Conservation (phyloP, 2,797 vertebrate genomes). For the Gouania willdenowi region DNA sequence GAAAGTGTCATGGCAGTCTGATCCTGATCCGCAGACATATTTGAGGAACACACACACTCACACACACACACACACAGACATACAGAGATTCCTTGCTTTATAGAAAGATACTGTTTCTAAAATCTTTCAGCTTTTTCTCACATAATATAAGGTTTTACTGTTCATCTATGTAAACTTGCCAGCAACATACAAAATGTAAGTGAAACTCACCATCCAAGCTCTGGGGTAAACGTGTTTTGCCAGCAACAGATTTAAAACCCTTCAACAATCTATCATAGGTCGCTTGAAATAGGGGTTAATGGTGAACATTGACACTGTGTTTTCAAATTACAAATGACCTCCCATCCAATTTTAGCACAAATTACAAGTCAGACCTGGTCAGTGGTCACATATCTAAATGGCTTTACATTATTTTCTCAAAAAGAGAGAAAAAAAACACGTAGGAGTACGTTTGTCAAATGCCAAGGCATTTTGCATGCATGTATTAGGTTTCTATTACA, state of each 20-base stretch:
- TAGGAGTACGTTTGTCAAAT: slow-evolving; percentile 29
- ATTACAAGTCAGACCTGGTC: slow-evolving; percentile 27
- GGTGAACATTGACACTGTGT: slow-evolving; percentile 36
- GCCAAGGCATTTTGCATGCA: slow-evolving; percentile 5
- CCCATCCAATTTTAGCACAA: slow-evolving; percentile 12
- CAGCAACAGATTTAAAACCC: slow-evolving; percentile 21
- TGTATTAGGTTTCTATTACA: not conserved
- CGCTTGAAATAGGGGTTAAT: slow-evolving; percentile 41
- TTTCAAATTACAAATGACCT: slow-evolving; percentile 26
- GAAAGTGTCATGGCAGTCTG: no score
- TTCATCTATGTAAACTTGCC: not conserved
- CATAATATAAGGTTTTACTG: no score
- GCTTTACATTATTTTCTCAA: slow-evolving; percentile 33
- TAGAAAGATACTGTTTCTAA: no score
- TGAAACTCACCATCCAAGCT: slow-evolving; percentile 7
- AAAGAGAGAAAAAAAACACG: slow-evolving; percentile 19
- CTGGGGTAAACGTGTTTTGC: slow-evolving; percentile 22
- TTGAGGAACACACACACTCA: no score
- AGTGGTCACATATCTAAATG: slow-evolving; percentile 17
- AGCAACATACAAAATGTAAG: slow-evolving; percentile 4
- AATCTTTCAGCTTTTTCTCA: no score
- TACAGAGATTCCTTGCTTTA: no score
- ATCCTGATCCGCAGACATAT: no score
- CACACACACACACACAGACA: no score
- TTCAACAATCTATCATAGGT: slow-evolving; percentile 17